Evolutionary conservation across 1,140 invertebrate genomes (phyloP).

Genomic region (Octopus bimaculoides): DNA sequence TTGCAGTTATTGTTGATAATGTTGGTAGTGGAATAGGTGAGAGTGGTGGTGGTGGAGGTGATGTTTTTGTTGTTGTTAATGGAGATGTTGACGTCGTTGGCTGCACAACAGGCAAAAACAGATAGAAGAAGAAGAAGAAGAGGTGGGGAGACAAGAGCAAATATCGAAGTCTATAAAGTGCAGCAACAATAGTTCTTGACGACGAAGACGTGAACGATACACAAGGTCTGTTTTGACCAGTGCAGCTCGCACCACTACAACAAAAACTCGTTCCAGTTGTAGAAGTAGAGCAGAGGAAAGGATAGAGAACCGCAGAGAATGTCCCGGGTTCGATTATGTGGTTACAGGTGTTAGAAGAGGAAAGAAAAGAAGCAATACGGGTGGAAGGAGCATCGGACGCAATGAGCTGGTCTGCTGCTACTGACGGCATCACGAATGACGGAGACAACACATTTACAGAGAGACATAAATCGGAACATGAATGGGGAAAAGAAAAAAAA

Average conservation of each 20-base stretch:
- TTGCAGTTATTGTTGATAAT: background rate
- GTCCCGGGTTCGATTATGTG: background rate
- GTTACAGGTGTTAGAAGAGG: conserved; percentile 1
- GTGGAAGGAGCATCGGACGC: background rate
- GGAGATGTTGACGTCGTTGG: too few species aligned
- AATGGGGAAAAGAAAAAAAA: too few species aligned
- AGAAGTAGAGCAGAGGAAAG: background rate
- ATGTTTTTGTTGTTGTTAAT: too few species aligned
- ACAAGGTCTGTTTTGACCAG: background rate
- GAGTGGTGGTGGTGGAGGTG: too few species aligned
- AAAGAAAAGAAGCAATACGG: conserved; percentile 15
- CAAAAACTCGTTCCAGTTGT: background rate
- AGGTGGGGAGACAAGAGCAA: background rate
- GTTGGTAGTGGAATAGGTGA: too few species aligned
- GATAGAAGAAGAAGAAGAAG: too few species aligned
- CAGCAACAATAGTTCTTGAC: background rate
- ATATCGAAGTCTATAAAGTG: background rate
- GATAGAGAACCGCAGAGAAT: background rate
- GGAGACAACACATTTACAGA: too few species aligned
- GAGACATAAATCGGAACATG: too few species aligned
- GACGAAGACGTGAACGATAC: background rate
- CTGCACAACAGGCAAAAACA: too few species aligned
- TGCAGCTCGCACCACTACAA: too few species aligned
- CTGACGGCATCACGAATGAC: too few species aligned
- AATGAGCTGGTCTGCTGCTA: too few species aligned